These are phyloP conservation scores for Drosophila tristis DNA, from an alignment of 1,140 invertebrate species.

Conservation along the genomic window DNA sequence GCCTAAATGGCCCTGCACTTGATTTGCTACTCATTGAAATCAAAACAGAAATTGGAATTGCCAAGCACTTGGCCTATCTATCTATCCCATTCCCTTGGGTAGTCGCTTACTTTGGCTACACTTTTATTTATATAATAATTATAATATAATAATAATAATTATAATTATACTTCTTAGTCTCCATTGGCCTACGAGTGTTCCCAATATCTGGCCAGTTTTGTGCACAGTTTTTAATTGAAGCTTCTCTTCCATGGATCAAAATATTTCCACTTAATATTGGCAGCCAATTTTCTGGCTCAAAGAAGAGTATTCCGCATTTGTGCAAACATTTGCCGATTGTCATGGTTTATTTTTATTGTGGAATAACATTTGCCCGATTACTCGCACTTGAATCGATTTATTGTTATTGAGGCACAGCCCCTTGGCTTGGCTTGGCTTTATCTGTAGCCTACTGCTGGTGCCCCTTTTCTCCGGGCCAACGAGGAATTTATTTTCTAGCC, in stretches of 20 bases:
- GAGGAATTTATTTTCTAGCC: conserved; percentile 60
- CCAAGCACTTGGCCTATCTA: not conserved
- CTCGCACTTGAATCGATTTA: conserved; percentile 78
- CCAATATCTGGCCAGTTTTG: too few species aligned
- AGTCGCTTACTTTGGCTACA: not conserved
- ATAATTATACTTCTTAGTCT: not conserved
- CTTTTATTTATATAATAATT: too few species aligned
- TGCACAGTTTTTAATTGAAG: too few species aligned
- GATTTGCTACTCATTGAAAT: conserved; percentile 79
- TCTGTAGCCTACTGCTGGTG: not conserved
- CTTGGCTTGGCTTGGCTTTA: not conserved
- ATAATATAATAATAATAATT: too few species aligned
- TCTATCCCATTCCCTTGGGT: too few species aligned
- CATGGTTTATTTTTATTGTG: conserved; percentile 66
- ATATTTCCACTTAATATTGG: too few species aligned
- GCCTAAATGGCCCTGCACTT: conserved; percentile 63
- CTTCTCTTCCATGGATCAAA: too few species aligned
- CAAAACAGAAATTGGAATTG: conserved; percentile 59
- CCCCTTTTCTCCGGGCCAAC: not conserved
- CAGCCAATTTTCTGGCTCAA: too few species aligned
- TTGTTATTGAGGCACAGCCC: conserved; percentile 64
- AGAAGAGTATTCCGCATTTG: not conserved
- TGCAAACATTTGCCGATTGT: conserved; percentile 32
- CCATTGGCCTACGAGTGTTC: too few species aligned
- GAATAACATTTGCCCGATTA: conserved; percentile 77